Evolutionary conservation across 2,888 invertebrate genomes (phyloP), one percentile per base, ranked within the genome.

Genomic region (Nineta flava): DNA sequence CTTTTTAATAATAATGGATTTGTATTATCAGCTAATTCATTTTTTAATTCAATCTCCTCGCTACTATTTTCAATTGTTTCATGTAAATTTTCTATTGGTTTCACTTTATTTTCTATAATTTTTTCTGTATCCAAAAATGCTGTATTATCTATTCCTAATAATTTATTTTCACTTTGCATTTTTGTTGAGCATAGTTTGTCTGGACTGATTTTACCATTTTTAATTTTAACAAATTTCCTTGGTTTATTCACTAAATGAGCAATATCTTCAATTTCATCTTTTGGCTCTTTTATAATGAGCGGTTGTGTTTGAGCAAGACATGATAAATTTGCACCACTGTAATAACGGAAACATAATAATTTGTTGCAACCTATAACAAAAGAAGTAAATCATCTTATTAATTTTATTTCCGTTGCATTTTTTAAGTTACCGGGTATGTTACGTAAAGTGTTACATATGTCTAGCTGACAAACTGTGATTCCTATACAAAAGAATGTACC

Each of bases 301-400:
- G 78, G 76, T 52, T 77, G 72, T 9, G 79, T 75, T 64, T 80
- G 77, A 53, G 79, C 79, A 55, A 76, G 70, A 61, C 78, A 79
- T 58, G 79, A 76, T 57, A 79, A 71, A 54, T 72, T 74, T 52
- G 76, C 70, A 55, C 77, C 77, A 66, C 76, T 77, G 68, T 79
- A 81, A 67, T 81, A 81, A 47, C 81, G 79, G 64, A 81, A 81
- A 63, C 80, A 81, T 56, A 80, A 70, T 55, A 79, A 69, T 63
- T 79, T 79, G 62, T 77, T 77, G 63, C 77, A 77, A 63, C 79
- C 81, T 80, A 73, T 53, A 76, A 76, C 52, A 53, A 48, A 52
- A 50, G 54, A 51, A 45, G 44, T 47, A 38, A 12, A 38, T 26
- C 42, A 41, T 45, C 15, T 31, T 45, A 15, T 43, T 48, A 15